These are phyloP conservation scores for Pristionchus maxplancki DNA, from an alignment of 2,888 invertebrate species.

Conservation along the genomic window DNA sequence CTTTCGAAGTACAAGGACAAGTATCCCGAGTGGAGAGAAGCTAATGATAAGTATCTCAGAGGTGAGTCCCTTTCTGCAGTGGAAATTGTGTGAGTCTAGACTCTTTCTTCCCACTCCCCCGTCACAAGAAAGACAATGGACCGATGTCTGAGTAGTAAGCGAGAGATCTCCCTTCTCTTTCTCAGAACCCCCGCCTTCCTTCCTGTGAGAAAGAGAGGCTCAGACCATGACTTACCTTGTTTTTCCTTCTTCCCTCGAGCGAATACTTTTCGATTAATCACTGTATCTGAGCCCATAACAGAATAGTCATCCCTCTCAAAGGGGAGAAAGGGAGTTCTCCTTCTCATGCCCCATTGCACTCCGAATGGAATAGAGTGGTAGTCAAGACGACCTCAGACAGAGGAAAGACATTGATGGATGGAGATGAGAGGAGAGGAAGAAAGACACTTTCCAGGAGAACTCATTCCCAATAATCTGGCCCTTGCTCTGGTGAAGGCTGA, in stretches of 20 bases:
- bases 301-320: neutral
- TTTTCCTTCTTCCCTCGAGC: neutral
- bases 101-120: neutral
- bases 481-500: slow-evolving; percentile 76
- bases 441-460: slow-evolving; percentile 67
- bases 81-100: neutral
- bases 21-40: slow-evolving; percentile 76
- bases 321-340: neutral
- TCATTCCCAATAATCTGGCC: slow-evolving; percentile 76
- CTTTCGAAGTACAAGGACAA: slow-evolving; percentile 75
- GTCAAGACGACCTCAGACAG: neutral
- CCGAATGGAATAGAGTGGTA: slow-evolving; percentile 9
- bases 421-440: neutral
- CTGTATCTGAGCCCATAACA: neutral
- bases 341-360: slow-evolving; percentile 19
- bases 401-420: neutral
- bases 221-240: neutral
- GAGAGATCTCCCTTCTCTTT: slow-evolving; percentile 13
- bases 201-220: neutral
- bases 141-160: neutral
- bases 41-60: slow-evolving; percentile 71
- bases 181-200: slow-evolving; percentile 26
- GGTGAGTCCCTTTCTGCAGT: slow-evolving; percentile 56
- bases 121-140: neutral
- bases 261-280: neutral